Conservation (phyloP, 2,888 invertebrate genomes). For the Hetaerina titia region DNA sequence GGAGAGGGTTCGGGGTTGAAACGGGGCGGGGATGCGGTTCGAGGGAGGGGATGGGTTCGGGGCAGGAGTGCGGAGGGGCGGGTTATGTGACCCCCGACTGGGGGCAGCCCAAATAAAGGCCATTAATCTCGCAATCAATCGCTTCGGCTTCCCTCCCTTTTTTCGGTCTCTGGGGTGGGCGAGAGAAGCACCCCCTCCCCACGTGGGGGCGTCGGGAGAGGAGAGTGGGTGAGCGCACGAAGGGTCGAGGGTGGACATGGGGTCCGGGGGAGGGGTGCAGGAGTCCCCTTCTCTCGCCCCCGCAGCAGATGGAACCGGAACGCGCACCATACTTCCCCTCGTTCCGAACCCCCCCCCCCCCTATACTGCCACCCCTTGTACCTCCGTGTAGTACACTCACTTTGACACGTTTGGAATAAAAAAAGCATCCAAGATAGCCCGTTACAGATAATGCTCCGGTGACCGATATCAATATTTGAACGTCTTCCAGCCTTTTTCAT, state of each 20-base stretch:
- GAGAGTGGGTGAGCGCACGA: neutral
- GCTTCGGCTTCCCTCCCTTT: slow-evolving; percentile 44
- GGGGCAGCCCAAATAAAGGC: slow-evolving; percentile 67
- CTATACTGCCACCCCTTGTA: neutral
- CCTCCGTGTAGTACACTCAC: neutral
- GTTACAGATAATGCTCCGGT: neutral
- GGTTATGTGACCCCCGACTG: slow-evolving; percentile 57
- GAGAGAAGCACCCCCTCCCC: neutral
- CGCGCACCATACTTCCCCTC: neutral
- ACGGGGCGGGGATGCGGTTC: neutral
- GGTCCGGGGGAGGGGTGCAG: neutral
- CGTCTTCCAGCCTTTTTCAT: neutral
- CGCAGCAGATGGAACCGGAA: neutral
- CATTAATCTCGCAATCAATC: slow-evolving; percentile 67
- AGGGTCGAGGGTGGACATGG: neutral
- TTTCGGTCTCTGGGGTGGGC: neutral
- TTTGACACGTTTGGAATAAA: neutral
- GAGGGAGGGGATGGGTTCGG: neutral
- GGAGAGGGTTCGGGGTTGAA: neutral
- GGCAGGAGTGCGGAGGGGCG: neutral
- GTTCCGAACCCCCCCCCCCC: neutral
- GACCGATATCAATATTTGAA: neutral
- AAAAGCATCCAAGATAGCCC: neutral
- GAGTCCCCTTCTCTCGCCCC: neutral
- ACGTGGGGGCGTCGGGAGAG: neutral